Base-by-base conservation (phyloP, 2,797 vertebrate species). In the Coendou prehensilis region DNA sequence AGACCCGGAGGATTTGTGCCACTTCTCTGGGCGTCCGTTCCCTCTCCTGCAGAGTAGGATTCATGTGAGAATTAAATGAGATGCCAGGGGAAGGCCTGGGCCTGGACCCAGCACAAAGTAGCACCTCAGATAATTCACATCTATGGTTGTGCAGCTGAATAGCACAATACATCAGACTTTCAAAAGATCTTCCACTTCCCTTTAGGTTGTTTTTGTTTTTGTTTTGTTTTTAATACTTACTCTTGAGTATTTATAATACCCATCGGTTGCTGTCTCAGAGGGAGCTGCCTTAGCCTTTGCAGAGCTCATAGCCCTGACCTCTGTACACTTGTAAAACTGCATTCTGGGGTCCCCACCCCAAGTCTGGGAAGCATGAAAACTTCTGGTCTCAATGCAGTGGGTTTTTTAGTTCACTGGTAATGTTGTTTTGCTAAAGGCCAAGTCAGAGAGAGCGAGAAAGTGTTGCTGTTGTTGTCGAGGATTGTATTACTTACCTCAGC, bases 11-110 rank as follows among this genome's bases (percentile, higher is more conserved):
- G 33, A 59, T 64, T 57, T 56, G 79, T 69, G 56, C 69, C 69
- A 87, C 67, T 86, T 83, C 69, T 91, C 67, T 57, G 22, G 6
- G 4, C 82, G 93, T 95, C 85, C 90, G 20, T 18, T 87, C 96
- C 83, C 54, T 85, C 10, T 57, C 52, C 54, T 82, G 76, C 30
- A 91, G 95, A 93, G 75, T 6, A 5, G 52, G 28, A 67, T 82
- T 50, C 10, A 17, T 73, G 45, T 41, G 26, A 87, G 37, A 47
- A 56, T 59, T 84, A 81, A 63, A 78, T 47, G 71, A 87, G n/a
- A 56, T 28, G 33, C 8, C 54, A 47, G 1, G 0, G n/a, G 45
- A 87, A 96, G 37, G 23, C 33, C 54, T 54, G 73, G 89, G 52
- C 28, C 59, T 5, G 33, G 17, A 52, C 56, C 80, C 69, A 52